Conservation (phyloP, 2,888 invertebrate genomes). For the Scaeva pyrastri region DNA sequence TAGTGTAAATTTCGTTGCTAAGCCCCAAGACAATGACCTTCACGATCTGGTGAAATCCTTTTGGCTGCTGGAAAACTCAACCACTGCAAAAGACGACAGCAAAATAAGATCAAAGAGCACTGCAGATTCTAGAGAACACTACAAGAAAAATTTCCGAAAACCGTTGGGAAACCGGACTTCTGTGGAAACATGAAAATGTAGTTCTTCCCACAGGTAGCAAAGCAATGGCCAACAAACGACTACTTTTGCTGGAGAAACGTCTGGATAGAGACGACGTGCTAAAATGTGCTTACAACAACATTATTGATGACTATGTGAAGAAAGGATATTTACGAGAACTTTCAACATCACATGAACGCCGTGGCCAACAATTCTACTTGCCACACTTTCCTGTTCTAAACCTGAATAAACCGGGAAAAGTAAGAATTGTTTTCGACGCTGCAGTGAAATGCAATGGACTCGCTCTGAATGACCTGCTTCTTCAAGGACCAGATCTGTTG, state of each 20-base stretch:
- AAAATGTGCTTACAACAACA: not conserved
- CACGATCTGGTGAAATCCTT: slow-evolving; percentile 15
- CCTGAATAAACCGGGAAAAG: slow-evolving; percentile 23
- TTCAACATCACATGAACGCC: not conserved
- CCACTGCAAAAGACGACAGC: not conserved
- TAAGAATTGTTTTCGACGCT: slow-evolving; percentile 24
- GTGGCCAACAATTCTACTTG: not conserved
- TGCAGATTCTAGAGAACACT: slow-evolving; percentile 15
- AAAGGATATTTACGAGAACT: slow-evolving; percentile 28
- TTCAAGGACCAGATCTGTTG: slow-evolving; percentile 3
- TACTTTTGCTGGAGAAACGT: not conserved
- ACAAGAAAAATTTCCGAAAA: not conserved
- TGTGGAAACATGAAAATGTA: slow-evolving; percentile 5
- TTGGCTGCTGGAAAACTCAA: not conserved
- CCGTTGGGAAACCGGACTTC: slow-evolving; percentile 9
- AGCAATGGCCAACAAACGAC: not conserved
- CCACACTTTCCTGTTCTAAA: slow-evolving; percentile 19
- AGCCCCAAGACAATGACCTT: not conserved
- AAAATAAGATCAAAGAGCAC: slow-evolving; percentile 21
- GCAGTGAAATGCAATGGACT: slow-evolving; percentile 8
- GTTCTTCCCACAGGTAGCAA: not conserved
- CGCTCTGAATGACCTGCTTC: slow-evolving; percentile 15
- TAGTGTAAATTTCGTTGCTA: not conserved
- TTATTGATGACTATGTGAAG: slow-evolving; percentile 4
- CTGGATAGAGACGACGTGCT: not conserved